A percentile compares a stretch with the other conserved stretches of the same genome.
These are phyloP conservation scores for Tachina fera DNA, from an alignment of 2,888 invertebrate genomes.

Conservation along the genomic window DNA sequence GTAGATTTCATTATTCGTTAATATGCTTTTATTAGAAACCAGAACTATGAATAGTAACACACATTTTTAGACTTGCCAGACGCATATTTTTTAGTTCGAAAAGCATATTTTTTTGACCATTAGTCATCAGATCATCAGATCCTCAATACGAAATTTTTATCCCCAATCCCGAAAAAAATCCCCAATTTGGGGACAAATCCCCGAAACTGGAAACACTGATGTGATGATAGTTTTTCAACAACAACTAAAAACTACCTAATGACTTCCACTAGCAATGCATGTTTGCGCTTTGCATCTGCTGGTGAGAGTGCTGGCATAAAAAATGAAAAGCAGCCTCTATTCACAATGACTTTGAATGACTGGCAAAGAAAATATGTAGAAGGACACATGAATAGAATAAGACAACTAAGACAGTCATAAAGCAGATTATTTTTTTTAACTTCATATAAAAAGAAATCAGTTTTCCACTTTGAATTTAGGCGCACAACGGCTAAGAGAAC, in stretches of 20 bases:
- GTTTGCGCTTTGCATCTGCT: neutral
- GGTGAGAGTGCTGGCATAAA: neutral
- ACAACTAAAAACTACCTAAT: constrained; percentile 11
- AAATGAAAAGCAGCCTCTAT: constrained; percentile 29
- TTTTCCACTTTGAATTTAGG: constrained; percentile 18
- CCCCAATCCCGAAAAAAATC: too few species aligned
- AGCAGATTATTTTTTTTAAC: constrained; percentile 8
- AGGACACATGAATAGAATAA: neutral
- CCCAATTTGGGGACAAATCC: too few species aligned
- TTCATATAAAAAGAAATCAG: constrained; percentile 15
- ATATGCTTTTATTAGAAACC: too few species aligned
- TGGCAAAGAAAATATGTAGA: constrained; percentile 1
- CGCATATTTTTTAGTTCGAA: too few species aligned
- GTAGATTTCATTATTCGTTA: too few species aligned
- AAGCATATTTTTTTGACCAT: too few species aligned
- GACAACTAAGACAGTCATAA: constrained; percentile 12
- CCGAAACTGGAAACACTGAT: too few species aligned
- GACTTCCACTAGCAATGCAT: constrained; percentile 37
- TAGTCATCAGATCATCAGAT: too few species aligned
- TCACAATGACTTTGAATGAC: constrained; percentile 22
- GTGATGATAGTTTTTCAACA: constrained; percentile 25
- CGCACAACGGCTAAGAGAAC: neutral
- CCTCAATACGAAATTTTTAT: too few species aligned
- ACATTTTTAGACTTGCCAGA: too few species aligned
- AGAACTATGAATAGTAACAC: too few species aligned